Conservation (phyloP, 2,888 invertebrate species). For the Trachelus stipa region DNA sequence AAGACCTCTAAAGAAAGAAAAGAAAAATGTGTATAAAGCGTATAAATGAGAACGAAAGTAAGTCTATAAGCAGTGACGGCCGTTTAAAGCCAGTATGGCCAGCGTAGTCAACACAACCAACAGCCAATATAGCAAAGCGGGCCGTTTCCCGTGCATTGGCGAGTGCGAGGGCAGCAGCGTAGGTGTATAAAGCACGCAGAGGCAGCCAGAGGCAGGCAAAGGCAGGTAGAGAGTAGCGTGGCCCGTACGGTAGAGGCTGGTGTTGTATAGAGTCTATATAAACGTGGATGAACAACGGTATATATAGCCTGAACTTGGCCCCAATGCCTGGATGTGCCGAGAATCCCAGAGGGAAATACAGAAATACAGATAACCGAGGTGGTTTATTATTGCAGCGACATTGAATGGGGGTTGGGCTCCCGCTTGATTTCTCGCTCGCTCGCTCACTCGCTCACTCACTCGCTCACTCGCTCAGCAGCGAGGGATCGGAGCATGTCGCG, state of each 20-base stretch:
- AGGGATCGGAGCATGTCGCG: conserved; percentile 23
- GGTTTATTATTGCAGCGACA: conserved; percentile 63
- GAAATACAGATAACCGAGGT: conserved; percentile 62
- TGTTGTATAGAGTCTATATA: conserved; percentile 30
- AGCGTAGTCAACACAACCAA: not conserved
- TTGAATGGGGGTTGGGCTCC: conserved; percentile 57
- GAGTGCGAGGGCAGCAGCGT: not conserved
- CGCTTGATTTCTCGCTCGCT: conserved; percentile 32
- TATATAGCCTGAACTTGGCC: conserved; percentile 65
- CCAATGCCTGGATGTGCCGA: conserved; percentile 61
- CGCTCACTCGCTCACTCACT: conserved; percentile 2
- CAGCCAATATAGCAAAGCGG: not conserved
- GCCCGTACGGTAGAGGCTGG: not conserved
- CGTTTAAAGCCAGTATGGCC: not conserved
- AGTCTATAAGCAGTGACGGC: not conserved
- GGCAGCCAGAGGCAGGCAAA: conserved; percentile 19
- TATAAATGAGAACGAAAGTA: not conserved
- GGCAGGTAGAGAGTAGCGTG: not conserved
- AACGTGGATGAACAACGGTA: conserved; percentile 42
- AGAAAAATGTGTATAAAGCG: not conserved
- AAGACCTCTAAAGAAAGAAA: not conserved
- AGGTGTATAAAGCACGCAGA: not conserved
- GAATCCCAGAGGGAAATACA: conserved; percentile 64
- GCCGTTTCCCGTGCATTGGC: conserved; percentile 3
- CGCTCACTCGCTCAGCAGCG: conserved; percentile 24